Conservation (phyloP, 2,888 invertebrate species). For the Cylloceria caligata region DNA sequence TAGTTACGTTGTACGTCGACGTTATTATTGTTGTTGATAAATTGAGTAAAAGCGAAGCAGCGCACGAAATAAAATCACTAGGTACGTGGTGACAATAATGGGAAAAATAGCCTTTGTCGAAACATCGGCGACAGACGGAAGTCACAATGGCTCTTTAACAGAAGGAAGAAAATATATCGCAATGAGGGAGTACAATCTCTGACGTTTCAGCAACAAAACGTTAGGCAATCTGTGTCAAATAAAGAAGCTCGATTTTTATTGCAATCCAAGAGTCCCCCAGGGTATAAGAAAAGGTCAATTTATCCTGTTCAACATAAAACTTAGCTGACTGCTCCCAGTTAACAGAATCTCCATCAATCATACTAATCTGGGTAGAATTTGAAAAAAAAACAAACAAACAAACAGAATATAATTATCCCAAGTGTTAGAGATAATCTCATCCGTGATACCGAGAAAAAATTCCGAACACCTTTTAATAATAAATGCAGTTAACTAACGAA, state of each 20-base stretch:
- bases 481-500: constrained; percentile 44
- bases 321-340: constrained; percentile 36
- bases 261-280: neutral
- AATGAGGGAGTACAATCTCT: constrained; percentile 13
- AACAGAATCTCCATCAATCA: constrained; percentile 40
- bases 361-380: neutral
- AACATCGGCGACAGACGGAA: constrained; percentile 45
- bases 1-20: neutral
- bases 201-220: constrained; percentile 22
- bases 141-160: constrained; percentile 46
- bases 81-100: constrained; percentile 44
- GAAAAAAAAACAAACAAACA: constrained; percentile 8
- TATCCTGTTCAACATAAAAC: neutral
- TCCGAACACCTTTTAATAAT: constrained; percentile 31
- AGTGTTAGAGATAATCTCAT: neutral
- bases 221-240: constrained; percentile 8
- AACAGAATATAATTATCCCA: neutral
- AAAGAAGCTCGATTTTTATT: constrained; percentile 13
- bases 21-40: constrained; percentile 19
- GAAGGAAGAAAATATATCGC: constrained; percentile 8
- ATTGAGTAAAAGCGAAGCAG: constrained; percentile 20
- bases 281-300: neutral
- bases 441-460: neutral
- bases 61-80: neutral
- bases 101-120: constrained; percentile 37